Conservation (phyloP, 1,140 invertebrate species). For the Orussus abietinus region DNA sequence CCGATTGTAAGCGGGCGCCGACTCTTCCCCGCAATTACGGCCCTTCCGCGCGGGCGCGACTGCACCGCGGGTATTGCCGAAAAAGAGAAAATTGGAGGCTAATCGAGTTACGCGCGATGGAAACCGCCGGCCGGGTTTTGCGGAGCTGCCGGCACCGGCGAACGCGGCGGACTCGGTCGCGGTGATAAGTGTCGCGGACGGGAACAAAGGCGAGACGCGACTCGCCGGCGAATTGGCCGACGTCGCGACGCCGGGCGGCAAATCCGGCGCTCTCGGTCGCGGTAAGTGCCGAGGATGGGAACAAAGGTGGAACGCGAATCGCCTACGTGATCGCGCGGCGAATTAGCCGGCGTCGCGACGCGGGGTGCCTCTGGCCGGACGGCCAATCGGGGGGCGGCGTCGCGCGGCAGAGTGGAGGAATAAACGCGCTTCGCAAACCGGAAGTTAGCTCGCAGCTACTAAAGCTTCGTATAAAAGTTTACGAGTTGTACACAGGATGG, state of each 20-base stretch:
- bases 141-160: constrained; percentile 24
- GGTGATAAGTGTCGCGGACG: constrained; percentile 11
- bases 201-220: not conserved
- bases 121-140: constrained; percentile 41
- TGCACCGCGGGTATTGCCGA: no score
- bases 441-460: constrained; percentile 43
- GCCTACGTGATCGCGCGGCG: no score
- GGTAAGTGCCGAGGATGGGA: constrained; percentile 1
- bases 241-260: no score
- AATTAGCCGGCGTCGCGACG: no score
- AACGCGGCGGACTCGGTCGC: constrained; percentile 17
- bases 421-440: constrained; percentile 32
- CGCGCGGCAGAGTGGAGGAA: constrained; percentile 16
- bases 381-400: constrained; percentile 2
- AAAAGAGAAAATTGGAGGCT: constrained; percentile 29
- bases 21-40: no score
- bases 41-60: no score
- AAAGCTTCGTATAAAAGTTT: constrained; percentile 46
- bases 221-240: not conserved
- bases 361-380: no score
- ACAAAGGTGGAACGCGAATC: constrained; percentile 1
- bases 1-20: no score
- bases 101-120: constrained; percentile 48
- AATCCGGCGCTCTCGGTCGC: no score
- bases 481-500: constrained; percentile 39